Conservation (phyloP, 2,797 vertebrate species). For the Sciurus carolinensis region DNA sequence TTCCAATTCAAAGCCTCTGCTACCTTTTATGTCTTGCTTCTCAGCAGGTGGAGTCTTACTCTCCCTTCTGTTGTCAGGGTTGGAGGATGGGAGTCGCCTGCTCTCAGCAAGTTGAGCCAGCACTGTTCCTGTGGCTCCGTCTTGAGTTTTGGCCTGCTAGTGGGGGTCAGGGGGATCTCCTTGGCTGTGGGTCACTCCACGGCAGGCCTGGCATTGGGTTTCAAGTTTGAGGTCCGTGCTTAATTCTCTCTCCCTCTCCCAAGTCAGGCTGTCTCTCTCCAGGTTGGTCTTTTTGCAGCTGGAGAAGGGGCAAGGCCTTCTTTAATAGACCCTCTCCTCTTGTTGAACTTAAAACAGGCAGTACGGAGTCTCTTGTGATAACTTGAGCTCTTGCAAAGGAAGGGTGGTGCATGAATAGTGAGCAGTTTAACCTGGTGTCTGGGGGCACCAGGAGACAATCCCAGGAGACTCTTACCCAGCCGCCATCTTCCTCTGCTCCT, state of each 20-base stretch:
- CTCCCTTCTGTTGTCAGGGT: neutral
- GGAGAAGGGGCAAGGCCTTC: neutral
- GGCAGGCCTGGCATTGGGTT: neutral
- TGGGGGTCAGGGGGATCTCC: neutral
- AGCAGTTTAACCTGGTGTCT: neutral
- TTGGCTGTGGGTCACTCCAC: neutral
- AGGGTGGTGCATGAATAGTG: neutral
- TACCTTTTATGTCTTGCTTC: too few relatives aligned
- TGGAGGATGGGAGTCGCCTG: neutral
- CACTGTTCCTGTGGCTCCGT: neutral
- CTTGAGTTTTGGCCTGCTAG: too few relatives aligned
- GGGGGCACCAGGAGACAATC: neutral
- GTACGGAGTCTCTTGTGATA: too few relatives aligned
- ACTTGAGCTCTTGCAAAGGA: too few relatives aligned
- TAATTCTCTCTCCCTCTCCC: neutral
- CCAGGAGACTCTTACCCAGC: neutral
- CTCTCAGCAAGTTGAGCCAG: too few relatives aligned
- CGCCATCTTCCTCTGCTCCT: neutral
- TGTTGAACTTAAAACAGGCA: neutral
- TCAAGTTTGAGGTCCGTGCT: neutral
- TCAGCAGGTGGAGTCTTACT: too few relatives aligned
- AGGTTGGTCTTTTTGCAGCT: neutral
- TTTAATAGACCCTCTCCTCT: neutral
- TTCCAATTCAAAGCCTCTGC: too few relatives aligned
- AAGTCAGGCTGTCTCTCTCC: neutral